phyloP scores from a whole-genome alignment of 2,888 invertebrate species.

The Griposia aprilina region DNA sequence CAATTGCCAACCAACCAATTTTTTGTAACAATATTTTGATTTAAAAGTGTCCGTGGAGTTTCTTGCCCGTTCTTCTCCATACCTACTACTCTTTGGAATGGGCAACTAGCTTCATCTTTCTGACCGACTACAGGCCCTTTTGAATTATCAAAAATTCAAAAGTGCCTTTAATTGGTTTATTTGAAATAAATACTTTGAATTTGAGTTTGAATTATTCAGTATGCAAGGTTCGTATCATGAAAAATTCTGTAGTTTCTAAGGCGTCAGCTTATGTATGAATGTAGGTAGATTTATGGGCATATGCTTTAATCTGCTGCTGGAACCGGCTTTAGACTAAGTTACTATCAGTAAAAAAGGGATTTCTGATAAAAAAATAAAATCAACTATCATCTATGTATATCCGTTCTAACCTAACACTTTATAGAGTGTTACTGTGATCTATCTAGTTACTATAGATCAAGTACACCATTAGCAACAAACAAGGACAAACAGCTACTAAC shows the following conservation, averaged over 20 bases:
- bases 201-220: too few relatives aligned
- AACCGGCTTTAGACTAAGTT: neutral
- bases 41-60: too few relatives aligned
- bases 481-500: slow-evolving; percentile 26
- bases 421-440: neutral
- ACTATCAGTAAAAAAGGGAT: neutral
- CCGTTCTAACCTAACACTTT: neutral
- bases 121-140: too few relatives aligned
- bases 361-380: neutral
- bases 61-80: too few relatives aligned
- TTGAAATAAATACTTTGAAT: too few relatives aligned
- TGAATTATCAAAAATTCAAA: too few relatives aligned
- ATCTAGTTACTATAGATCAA: neutral
- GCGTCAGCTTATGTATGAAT: neutral
- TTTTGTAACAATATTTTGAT: too few relatives aligned
- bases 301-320: neutral
- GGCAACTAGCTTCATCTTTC: too few relatives aligned
- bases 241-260: neutral
- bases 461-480: slow-evolving; percentile 18
- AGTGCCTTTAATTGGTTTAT: too few relatives aligned
- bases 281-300: too few relatives aligned
- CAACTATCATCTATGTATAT: neutral
- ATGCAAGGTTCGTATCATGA: neutral
- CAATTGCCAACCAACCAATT: too few relatives aligned
- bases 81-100: too few relatives aligned